Evolutionary conservation across 1,140 invertebrate genomes (phyloP).

Genomic region (Rhyacophila brunnea): DNA sequence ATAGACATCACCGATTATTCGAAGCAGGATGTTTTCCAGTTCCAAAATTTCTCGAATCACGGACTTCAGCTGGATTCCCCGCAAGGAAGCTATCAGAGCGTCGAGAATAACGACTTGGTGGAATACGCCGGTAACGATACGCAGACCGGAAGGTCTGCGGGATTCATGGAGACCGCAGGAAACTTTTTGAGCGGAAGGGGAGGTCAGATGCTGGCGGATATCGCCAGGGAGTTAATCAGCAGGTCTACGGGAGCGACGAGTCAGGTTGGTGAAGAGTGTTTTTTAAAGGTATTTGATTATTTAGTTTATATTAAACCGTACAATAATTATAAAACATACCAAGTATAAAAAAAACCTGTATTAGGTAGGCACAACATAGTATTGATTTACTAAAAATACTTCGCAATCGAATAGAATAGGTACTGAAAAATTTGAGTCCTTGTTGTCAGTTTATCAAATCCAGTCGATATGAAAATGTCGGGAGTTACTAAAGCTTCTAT

Average conservation of each 20-base stretch:
- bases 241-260: slow-evolving; percentile 62
- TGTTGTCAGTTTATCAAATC: no score
- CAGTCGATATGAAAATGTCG: no score
- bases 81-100: slow-evolving; percentile 2
- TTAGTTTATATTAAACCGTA: no score
- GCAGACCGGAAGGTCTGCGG: slow-evolving; percentile 43
- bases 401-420: no score
- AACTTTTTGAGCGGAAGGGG: slow-evolving; percentile 53
- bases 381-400: no score
- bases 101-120: slow-evolving; percentile 39
- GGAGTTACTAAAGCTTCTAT: no score
- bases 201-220: slow-evolving; percentile 59
- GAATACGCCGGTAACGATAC: slow-evolving; percentile 43
- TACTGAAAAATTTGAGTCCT: no score
- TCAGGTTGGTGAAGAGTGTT: slow-evolving; percentile 60
- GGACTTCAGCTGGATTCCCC: background rate
- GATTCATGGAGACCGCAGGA: slow-evolving; percentile 52
- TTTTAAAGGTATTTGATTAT: slow-evolving; percentile 44
- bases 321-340: no score
- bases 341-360: no score
- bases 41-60: slow-evolving; percentile 10
- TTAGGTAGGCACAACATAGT: no score
- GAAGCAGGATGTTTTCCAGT: slow-evolving; percentile 1
- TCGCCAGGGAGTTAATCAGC: slow-evolving; percentile 65
- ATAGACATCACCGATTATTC: slow-evolving; percentile 19